Conservation (phyloP, 2,113 vertebrate genomes). For the Megaceryle torquata region DNA sequence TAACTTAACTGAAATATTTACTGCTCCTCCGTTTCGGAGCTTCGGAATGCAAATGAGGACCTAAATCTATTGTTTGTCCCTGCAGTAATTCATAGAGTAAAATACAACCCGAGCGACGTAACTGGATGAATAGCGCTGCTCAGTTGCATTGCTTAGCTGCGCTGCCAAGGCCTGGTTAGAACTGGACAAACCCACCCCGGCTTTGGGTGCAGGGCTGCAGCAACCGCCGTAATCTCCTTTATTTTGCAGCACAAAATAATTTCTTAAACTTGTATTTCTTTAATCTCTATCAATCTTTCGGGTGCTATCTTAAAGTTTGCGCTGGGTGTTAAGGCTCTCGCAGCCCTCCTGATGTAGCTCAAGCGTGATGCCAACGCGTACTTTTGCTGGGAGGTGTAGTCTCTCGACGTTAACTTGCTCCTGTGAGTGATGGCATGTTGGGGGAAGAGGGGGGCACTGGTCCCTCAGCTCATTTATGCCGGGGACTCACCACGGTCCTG, state of each 20-base stretch:
- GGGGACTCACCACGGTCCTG: neutral
- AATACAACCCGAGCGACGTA: neutral
- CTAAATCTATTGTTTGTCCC: neutral
- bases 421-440: neutral
- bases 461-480: accelerated
- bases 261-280: neutral
- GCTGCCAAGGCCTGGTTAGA: neutral
- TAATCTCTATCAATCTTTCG: neutral
- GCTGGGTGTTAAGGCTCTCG: accelerated
- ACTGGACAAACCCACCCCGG: neutral
- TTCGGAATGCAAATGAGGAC: neutral
- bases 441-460: accelerated
- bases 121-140: neutral
- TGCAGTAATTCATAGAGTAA: neutral
- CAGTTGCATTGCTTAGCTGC: neutral
- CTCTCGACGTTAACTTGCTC: accelerated
- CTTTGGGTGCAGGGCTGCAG: neutral
- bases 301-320: neutral
- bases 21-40: neutral
- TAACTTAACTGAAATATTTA: neutral
- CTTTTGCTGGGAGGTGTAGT: accelerated
- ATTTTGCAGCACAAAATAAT: neutral
- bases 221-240: neutral
- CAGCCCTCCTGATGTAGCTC: neutral
- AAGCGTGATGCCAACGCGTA: accelerated